A percentile compares a stretch with the other conserved stretches of the same genome.
phyloP scores from a whole-genome alignment of 1,140 invertebrate genomes.

The Aphelinus atriplicis region DNA sequence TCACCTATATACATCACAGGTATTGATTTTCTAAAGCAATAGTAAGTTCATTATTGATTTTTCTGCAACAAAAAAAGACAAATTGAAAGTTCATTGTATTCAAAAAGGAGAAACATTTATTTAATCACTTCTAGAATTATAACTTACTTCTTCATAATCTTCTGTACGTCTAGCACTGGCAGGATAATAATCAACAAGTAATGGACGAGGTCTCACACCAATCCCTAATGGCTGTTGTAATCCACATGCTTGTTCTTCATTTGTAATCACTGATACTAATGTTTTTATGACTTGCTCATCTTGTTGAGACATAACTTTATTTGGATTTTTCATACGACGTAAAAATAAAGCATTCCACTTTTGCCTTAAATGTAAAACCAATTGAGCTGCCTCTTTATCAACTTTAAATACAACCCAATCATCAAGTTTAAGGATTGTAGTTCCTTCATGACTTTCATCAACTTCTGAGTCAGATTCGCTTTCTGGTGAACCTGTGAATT shows the following conservation, averaged over 20 bases:
- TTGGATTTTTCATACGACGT: slow-evolving; percentile 77
- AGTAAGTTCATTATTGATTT: too few species aligned
- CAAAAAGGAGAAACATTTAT: too few species aligned
- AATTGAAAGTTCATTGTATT: too few species aligned
- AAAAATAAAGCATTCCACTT: slow-evolving; percentile 82
- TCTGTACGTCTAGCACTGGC: slow-evolving; percentile 57
- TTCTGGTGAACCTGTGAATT: slow-evolving; percentile 56
- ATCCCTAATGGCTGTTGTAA: slow-evolving; percentile 80
- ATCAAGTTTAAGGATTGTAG: slow-evolving; percentile 75
- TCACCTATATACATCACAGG: too few species aligned
- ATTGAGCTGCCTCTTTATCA: slow-evolving; percentile 73
- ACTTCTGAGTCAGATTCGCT: slow-evolving; percentile 72
- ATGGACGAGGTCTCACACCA: slow-evolving; percentile 78
- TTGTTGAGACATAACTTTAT: slow-evolving; percentile 71
- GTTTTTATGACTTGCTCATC: slow-evolving; percentile 80
- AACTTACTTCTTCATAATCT: slow-evolving; percentile 42
- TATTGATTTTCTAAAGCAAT: too few species aligned
- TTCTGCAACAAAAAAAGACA: too few species aligned
- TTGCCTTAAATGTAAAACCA: slow-evolving; percentile 78
- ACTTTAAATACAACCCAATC: slow-evolving; percentile 84
- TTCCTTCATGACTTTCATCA: slow-evolving; percentile 72
- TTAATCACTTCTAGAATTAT: not conserved
- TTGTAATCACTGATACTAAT: slow-evolving; percentile 74
- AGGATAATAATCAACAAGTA: slow-evolving; percentile 69
- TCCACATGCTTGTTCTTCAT: slow-evolving; percentile 78